Conservation (phyloP, 2,888 invertebrate genomes). For the Protonemura montana region DNA sequence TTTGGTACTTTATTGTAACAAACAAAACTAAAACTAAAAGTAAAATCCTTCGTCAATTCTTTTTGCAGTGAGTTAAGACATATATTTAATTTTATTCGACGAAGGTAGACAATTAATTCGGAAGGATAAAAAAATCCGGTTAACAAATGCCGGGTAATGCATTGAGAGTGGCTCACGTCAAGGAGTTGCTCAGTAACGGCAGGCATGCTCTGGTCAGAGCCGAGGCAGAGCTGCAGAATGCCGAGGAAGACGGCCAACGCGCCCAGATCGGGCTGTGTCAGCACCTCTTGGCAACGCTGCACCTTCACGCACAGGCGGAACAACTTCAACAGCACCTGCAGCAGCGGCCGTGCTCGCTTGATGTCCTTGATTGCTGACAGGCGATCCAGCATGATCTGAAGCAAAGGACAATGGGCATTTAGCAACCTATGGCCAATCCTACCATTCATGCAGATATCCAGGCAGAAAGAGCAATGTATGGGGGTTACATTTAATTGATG, state of each 20-base stretch:
- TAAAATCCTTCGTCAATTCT: too few species aligned
- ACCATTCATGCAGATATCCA: too few species aligned
- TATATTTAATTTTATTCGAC: too few species aligned
- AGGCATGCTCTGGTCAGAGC: constrained; percentile 73
- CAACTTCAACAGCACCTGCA: constrained; percentile 88
- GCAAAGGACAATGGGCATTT: too few species aligned
- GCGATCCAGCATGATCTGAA: constrained; percentile 81
- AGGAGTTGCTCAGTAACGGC: constrained; percentile 89
- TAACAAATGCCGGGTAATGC: not conserved
- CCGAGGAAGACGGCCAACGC: constrained; percentile 85
- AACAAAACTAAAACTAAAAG: too few species aligned
- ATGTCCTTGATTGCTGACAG: constrained; percentile 87
- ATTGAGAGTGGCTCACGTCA: constrained; percentile 65
- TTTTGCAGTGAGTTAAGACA: too few species aligned
- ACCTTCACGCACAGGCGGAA: constrained; percentile 91
- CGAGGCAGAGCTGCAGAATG: constrained; percentile 79
- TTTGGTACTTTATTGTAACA: too few species aligned
- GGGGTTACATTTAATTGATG: too few species aligned
- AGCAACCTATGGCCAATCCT: too few species aligned
- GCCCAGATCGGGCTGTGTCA: constrained; percentile 84
- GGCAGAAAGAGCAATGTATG: too few species aligned
- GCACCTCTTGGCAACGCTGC: constrained; percentile 84
- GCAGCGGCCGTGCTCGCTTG: constrained; percentile 84
- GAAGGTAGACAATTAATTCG: too few species aligned
- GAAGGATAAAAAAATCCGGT: too few species aligned